phyloP scores from a whole-genome alignment of 1,140 invertebrate species.

The Meloidogyne exigua region DNA sequence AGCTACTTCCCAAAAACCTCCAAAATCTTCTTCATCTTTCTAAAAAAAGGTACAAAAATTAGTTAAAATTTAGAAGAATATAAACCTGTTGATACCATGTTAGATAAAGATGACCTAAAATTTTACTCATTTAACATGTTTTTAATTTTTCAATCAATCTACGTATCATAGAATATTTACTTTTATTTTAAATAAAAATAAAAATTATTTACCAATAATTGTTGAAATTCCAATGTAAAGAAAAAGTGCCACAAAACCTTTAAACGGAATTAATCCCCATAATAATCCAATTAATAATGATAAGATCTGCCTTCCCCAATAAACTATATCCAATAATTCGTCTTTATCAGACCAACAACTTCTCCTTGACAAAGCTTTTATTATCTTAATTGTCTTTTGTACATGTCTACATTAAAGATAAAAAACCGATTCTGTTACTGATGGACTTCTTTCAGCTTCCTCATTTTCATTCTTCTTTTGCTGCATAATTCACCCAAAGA shows the following conservation, averaged over 20 bases:
- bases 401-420: background rate
- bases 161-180: too few relatives aligned
- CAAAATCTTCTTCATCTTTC: constrained; percentile 60
- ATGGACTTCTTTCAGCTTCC: background rate
- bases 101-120: constrained; percentile 48
- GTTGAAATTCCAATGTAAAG: constrained; percentile 54
- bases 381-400: constrained; percentile 25
- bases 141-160: background rate
- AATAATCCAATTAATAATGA: constrained; percentile 50
- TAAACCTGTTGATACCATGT: constrained; percentile 52
- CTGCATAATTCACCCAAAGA: background rate
- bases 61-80: too few relatives aligned
- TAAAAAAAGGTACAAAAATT: constrained; percentile 12
- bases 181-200: too few relatives aligned
- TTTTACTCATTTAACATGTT: background rate
- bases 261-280: constrained; percentile 55
- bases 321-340: constrained; percentile 57
- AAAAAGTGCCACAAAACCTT: constrained; percentile 52
- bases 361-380: constrained; percentile 46
- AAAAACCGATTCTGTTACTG: background rate
- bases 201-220: constrained; percentile 22
- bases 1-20: constrained; percentile 62
- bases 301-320: constrained; percentile 59
- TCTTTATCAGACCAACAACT: constrained; percentile 57
- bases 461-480: background rate